Percentiles rank a stretch among this genome's conserved stretches.
phyloP scores from a whole-genome alignment of 2,888 invertebrate genomes.

The Helicoverpa assulta region DNA sequence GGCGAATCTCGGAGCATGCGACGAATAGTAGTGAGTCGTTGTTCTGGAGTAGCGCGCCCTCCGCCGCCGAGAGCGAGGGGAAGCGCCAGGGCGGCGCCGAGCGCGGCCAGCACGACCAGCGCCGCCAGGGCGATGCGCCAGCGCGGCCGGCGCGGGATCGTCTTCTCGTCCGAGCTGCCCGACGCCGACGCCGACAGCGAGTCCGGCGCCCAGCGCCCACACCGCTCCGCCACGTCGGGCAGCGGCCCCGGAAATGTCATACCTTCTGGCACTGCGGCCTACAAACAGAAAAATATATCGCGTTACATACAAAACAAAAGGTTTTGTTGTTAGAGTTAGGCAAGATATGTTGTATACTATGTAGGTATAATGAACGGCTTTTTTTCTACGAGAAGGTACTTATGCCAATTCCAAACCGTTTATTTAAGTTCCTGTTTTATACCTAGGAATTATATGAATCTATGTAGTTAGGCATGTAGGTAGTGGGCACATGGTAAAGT shows the following conservation, averaged over 20 bases:
- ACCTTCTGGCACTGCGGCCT: constrained; percentile 88
- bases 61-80: constrained; percentile 89
- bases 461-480: not conserved
- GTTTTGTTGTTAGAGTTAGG: not conserved
- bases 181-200: constrained; percentile 87
- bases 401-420: not conserved
- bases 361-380: no score
- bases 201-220: constrained; percentile 88
- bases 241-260: constrained; percentile 88
- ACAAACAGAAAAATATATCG: constrained; percentile 65
- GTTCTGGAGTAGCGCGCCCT: constrained; percentile 89
- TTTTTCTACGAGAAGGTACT: no score
- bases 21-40: constrained; percentile 92
- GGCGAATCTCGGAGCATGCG: constrained; percentile 92
- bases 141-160: constrained; percentile 87
- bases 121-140: constrained; percentile 91
- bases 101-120: constrained; percentile 90
- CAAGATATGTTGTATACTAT: not conserved
- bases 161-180: constrained; percentile 88
- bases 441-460: not conserved
- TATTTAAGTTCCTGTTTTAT: not conserved
- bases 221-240: constrained; percentile 89
- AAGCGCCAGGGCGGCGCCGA: constrained; percentile 90
- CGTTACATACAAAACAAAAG: constrained; percentile 10
- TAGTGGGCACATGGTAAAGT: not conserved